These are phyloP conservation scores for Choreutis nemorana DNA, from an alignment of 2,888 invertebrate genomes.

Conservation along the genomic window DNA sequence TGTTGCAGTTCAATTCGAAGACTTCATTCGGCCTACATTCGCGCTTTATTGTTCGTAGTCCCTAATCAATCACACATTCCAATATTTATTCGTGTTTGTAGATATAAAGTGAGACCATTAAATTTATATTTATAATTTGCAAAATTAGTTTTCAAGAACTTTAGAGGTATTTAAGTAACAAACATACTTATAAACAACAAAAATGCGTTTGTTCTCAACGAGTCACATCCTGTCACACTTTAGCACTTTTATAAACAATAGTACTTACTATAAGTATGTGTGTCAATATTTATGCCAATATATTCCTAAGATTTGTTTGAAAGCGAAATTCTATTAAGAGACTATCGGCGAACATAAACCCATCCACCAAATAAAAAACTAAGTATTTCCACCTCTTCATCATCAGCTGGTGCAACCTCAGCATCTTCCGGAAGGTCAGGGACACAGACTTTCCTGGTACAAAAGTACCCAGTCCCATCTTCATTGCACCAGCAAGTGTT, in stretches of 20 bases:
- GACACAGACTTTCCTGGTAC: constrained; percentile 51
- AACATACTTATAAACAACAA: too few species aligned
- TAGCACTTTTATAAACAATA: too few species aligned
- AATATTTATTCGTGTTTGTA: not conserved
- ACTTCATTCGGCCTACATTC: constrained; percentile 59
- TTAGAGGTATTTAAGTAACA: too few species aligned
- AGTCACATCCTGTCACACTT: too few species aligned
- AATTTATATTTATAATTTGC: too few species aligned
- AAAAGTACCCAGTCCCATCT: constrained; percentile 53
- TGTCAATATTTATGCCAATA: too few species aligned
- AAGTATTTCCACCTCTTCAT: constrained; percentile 27
- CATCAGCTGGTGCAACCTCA: constrained; percentile 19
- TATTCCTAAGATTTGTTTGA: too few species aligned
- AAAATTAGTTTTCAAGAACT: too few species aligned
- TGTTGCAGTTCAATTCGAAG: constrained; percentile 65
- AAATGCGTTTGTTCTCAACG: too few species aligned
- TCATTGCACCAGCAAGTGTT: constrained; percentile 61
- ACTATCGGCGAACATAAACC: too few species aligned
- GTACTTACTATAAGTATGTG: too few species aligned
- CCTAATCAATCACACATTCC: constrained; percentile 17
- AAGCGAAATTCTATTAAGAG: too few species aligned
- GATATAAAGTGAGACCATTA: not conserved
- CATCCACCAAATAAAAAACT: not conserved
- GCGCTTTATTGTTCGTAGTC: constrained; percentile 27
- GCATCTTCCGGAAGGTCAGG: constrained; percentile 27